Base-by-base conservation (phyloP, 1,140 invertebrate species). In the Zaprionus capensis region DNA sequence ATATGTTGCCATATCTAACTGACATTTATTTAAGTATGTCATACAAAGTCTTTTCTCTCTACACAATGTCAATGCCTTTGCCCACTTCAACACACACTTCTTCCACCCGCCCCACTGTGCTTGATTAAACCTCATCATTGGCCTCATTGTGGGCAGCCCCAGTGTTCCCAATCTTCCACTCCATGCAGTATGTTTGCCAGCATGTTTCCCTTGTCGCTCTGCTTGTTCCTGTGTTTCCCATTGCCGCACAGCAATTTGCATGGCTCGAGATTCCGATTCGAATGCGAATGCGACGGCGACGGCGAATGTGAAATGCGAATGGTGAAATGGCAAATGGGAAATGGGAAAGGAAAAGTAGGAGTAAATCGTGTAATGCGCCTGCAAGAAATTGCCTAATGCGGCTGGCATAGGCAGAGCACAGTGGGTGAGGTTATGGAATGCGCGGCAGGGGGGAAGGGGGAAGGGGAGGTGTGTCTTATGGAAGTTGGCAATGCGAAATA, bases 361-460 rank as follows among this genome's bases (percentile, higher is more conserved):
- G 82, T 85, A 91, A 88, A 85, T 88, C 81, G 85, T 91, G 86
- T 88, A 88, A 88, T 90, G 85, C 71, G 84, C 63, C 84, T 84
- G 84, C 84, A 90, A 88, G 85, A 82, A 88, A 88, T 85, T 85
- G 85, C 81, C 85, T 88, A 88, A 88, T 90, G 81, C 85, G 59
- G 36, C 63, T 15, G 55, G 1, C 34, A 56, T 56, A 31, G 15
- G 26, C 31, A 59, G 41, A 59, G 41, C 51, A 24, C 34, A 26
- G 38, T 9, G 24, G 34, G 63, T 15, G 57, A 15, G 41, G 15
- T 41, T 41, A 5, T 15, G 5, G 7, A n/a, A 15, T 44, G 15
- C 5, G 38, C 6, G 38, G 38, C 1, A 2, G 38, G 4, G n/a
- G 0, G 15, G 2, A 11, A 3, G 41, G 41, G 5, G 4, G 7